Evolutionary conservation across 1,140 invertebrate genomes (phyloP).

Genomic region (Neocloeon triangulifer): DNA sequence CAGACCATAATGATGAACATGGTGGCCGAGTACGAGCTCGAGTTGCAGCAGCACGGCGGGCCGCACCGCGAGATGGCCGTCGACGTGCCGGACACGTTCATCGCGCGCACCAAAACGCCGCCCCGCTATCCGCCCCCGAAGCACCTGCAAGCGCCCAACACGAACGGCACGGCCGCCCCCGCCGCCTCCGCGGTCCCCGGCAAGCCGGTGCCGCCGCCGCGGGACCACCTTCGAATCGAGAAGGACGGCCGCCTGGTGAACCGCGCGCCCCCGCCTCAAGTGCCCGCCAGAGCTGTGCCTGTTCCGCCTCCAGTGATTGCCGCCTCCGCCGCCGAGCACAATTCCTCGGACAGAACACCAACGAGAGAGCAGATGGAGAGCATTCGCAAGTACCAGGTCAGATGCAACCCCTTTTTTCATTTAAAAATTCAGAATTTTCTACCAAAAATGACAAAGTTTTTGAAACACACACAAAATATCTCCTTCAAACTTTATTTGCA

Average conservation of each 20-base stretch:
- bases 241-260: slow-evolving; percentile 35
- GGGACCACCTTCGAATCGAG: slow-evolving; percentile 37
- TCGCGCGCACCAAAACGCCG: slow-evolving; percentile 71
- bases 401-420: slow-evolving; percentile 12
- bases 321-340: slow-evolving; percentile 19
- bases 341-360: slow-evolving; percentile 19
- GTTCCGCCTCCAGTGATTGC: slow-evolving; percentile 23
- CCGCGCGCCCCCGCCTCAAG: slow-evolving; percentile 38
- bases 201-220: slow-evolving; percentile 49
- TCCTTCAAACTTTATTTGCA: too few relatives aligned
- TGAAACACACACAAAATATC: too few relatives aligned
- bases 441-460: too few relatives aligned
- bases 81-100: slow-evolving; percentile 89
- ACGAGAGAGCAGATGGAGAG: slow-evolving; percentile 69
- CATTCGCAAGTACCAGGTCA: slow-evolving; percentile 74
- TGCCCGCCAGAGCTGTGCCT: slow-evolving; percentile 22
- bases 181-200: slow-evolving; percentile 13
- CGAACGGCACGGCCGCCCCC: slow-evolving; percentile 7
- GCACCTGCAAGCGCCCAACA: slow-evolving; percentile 4
- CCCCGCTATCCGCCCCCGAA: slow-evolving; percentile 50
- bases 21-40: slow-evolving; percentile 30
- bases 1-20: slow-evolving; percentile 43
- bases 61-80: slow-evolving; percentile 93
- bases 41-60: slow-evolving; percentile 22
- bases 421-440: slow-evolving; percentile 2